Evolutionary conservation across 2,797 vertebrate species (phyloP), one percentile per base, ranked within the genome.

Genomic region (Momotus momota): DNA sequence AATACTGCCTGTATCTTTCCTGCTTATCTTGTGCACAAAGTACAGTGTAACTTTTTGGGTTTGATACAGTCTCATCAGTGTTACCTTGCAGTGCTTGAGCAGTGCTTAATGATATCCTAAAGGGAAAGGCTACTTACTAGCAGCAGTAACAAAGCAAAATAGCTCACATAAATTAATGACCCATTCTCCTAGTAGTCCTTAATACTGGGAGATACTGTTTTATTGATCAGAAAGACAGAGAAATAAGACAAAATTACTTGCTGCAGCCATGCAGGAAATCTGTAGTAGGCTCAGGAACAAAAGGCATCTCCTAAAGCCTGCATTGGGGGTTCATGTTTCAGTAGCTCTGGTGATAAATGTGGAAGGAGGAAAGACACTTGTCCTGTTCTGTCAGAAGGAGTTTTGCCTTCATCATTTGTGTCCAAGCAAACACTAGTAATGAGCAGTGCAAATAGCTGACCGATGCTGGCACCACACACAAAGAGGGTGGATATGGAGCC

Each of bases 161-260:
- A 94, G 7, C 35, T 91, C 27, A 45, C 27, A 62, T 58, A 91
- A 94, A 91, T 92, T 93, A 94, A 84, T 72, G 73, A 94, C 61
- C 48, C 58, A 20, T 93, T 81, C 35, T 94, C 9, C 1, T 11
- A 0, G 20, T 58, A 92, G 65, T 81, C 67, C n/a, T 46, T 95
- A 72, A 88, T 51, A 75, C 33, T 65, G 79, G 65, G 75, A 95
- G 94, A 94, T 92, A 95, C 72, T 96, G 77, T 92, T 97, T 93
- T 94, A 90, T 91, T 81, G 82, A 92, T 94, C 66, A 94, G 75
- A 77, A 96, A 88, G n/a, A 72, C 16, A 46, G 38, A 81, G 65
- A 89, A 78, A 27, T 33, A 62, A 79, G 40, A 75, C 20, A 69
- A 95, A 93, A 92, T 75, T 2, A 81, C 71, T 86, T 92, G 52